Conservation (phyloP, 2,888 invertebrate species). For the Drosophila villosipedis region DNA sequence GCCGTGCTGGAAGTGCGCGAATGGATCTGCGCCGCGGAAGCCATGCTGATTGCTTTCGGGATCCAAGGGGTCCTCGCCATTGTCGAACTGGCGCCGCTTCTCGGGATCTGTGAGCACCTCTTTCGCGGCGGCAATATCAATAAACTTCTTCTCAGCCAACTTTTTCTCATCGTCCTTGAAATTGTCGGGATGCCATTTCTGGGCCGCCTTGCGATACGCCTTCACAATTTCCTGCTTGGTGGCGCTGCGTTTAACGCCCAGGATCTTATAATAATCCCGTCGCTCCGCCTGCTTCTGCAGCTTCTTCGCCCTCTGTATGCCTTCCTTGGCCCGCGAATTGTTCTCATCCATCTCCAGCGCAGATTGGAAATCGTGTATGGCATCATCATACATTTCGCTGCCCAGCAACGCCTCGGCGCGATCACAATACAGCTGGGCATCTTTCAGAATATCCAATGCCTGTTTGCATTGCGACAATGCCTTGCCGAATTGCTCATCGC, state of each 20-base stretch:
- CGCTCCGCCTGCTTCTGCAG: constrained; percentile 96
- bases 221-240: constrained; percentile 96
- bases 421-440: constrained; percentile 93
- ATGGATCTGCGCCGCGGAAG: constrained; percentile 88
- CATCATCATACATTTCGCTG: constrained; percentile 96
- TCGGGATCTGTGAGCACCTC: constrained; percentile 95
- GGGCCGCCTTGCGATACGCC: constrained; percentile 98
- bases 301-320: constrained; percentile 94
- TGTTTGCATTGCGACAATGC: constrained; percentile 92
- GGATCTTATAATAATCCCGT: constrained; percentile 96
- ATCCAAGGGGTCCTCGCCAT: constrained; percentile 98
- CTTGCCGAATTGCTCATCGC: constrained; percentile 89
- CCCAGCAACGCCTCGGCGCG: constrained; percentile 95
- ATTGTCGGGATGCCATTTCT: constrained; percentile 99
- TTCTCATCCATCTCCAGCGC: constrained; percentile 94
- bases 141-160: constrained; percentile 98
- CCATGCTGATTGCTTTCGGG: constrained; percentile 91
- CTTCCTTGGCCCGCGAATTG: constrained; percentile 93
- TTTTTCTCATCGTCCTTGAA: constrained; percentile 96
- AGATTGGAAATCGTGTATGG: constrained; percentile 93
- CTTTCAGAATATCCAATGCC: constrained; percentile 91
- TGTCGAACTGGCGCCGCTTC: constrained; percentile 96
- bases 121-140: constrained; percentile 99
- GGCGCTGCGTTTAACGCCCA: constrained; percentile 94
- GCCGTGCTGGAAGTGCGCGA: constrained; percentile 93